Conservation (phyloP, 1,140 invertebrate genomes). For the Drosophila yakuba region DNA sequence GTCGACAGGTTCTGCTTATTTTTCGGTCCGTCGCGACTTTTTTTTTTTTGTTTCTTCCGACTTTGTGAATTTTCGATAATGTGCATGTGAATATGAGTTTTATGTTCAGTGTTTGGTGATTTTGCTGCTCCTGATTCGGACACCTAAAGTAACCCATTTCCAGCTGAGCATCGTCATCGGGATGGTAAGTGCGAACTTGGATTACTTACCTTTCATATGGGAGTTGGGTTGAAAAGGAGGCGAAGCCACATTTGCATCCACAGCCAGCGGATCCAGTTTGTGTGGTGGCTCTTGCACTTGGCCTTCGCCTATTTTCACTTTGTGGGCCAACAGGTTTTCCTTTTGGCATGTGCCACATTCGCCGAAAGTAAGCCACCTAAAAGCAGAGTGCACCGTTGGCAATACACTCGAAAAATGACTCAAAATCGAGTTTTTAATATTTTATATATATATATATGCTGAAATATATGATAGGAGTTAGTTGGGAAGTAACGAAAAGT, state of each 20-base stretch:
- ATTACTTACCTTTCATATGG: not conserved
- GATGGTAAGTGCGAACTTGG: constrained; percentile 7
- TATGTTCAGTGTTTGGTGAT: not conserved
- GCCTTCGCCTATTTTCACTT: constrained; percentile 72
- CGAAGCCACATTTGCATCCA: constrained; percentile 11
- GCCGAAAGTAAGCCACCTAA: constrained; percentile 63
- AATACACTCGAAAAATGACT: not conserved
- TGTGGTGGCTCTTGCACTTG: constrained; percentile 37
- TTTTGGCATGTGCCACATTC: constrained; percentile 71
- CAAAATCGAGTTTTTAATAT: too few species aligned
- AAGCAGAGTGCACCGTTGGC: constrained; percentile 8
- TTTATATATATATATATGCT: too few species aligned
- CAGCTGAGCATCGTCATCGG: not conserved
- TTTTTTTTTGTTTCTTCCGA: too few species aligned
- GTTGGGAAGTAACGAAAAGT: too few species aligned
- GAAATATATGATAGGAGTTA: too few species aligned
- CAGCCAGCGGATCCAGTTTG: constrained; percentile 31
- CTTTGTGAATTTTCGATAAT: not conserved
- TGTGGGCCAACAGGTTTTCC: constrained; percentile 49
- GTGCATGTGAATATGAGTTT: constrained; percentile 7
- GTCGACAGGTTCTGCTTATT: constrained; percentile 64
- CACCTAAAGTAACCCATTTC: too few species aligned
- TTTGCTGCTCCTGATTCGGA: not conserved
- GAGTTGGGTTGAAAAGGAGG: not conserved
- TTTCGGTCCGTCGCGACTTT: constrained; percentile 16